Conservation (phyloP, 2,113 vertebrate genomes). For the Sclerurus mexicanus region DNA sequence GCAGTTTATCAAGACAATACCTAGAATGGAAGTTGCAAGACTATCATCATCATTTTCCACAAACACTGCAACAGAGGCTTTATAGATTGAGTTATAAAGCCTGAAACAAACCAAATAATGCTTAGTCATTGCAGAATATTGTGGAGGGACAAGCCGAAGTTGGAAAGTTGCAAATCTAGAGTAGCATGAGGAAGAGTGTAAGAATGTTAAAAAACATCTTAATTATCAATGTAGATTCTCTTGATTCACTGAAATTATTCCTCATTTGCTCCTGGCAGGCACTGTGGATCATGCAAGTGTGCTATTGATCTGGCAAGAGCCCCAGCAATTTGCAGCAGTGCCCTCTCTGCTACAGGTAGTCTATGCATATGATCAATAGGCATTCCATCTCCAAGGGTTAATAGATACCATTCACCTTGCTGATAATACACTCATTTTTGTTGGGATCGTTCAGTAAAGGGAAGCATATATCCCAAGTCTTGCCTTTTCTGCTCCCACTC, state of each 20-base stretch:
- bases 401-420: neutral
- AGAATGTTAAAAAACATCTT: neutral
- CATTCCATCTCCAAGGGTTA: neutral
- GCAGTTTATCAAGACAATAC: neutral
- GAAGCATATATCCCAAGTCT: neutral
- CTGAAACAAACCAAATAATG: neutral
- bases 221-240: neutral
- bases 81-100: neutral
- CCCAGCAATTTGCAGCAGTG: neutral
- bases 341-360: neutral
- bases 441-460: neutral
- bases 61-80: neutral
- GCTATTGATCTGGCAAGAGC: neutral
- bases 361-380: neutral
- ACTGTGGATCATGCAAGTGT: neutral
- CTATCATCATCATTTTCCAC: neutral
- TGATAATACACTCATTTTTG: neutral
- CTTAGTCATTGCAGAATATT: neutral
- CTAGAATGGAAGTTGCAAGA: neutral
- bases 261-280: neutral
- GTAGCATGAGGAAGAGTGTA: neutral
- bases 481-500: neutral
- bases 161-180: neutral
- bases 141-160: neutral
- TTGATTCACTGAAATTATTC: neutral